Base-by-base conservation (phyloP, 2,888 invertebrate genomes). In the Acleris cristana region DNA sequence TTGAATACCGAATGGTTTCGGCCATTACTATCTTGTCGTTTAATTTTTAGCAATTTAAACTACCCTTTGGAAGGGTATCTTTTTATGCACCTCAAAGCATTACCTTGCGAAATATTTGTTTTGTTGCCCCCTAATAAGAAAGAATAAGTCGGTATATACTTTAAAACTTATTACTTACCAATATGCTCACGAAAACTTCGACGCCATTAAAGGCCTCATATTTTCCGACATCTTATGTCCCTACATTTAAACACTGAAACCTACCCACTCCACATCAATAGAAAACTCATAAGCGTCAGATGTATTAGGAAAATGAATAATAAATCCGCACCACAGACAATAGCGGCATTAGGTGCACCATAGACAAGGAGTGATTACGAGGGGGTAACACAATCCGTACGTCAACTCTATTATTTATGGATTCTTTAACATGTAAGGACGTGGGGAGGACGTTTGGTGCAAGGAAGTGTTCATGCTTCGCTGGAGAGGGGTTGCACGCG, bases 341-440 rank as follows among this genome's bases (percentile, higher is more conserved):
- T 89, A 83, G 89, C 78, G 79, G 92, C 85, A 92, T 92, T 92
- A 92, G 87, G 83, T 74, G 78, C 82, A 80, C 83, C 87, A 87
- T 88, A 88, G 88, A 90, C 89, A 86, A 89, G 88, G 79, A 81
- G 79, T 75, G 80, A 81, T 82, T 83, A 81, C 80, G 78, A 72
- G 76, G 75, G 76, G 73, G 89, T 86, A 88, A 89, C 86, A 88
- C 86, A 90, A 90, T 90, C 89, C 89, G 81, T 84, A 87, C 92
- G 92, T 90, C 92, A 91, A 92, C 89, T 92, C 86, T 92, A 92
- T 92, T 92, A 92, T 92, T 92, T 90, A 92, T 91, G 92, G 92
- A 90, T 92, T 92, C 92, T 92, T 92, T 88, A 92, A 92, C 92
- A 92, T 89, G 91, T 90, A 90, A 92, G 92, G 87, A 85, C 85